Conservation (phyloP, 2,113 vertebrate genomes). For the Syrmaticus mikado region DNA sequence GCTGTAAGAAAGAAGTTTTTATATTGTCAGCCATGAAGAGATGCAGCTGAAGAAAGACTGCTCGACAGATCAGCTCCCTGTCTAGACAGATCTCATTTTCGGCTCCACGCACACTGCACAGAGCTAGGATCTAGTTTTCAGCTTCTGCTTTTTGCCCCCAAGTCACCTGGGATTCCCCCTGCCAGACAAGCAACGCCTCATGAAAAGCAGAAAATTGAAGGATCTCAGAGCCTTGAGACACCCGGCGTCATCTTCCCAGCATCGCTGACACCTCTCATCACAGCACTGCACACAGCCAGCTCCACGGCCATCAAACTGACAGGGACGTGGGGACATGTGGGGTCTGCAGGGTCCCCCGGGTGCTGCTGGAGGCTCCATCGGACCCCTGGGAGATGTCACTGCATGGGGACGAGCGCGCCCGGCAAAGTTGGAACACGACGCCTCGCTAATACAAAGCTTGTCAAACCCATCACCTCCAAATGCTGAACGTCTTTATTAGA, state of each 20-base stretch:
- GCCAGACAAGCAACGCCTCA: background rate
- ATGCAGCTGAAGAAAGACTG: background rate
- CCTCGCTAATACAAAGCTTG: slow-evolving; percentile 79
- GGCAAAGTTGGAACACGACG: slow-evolving; percentile 65
- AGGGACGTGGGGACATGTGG: background rate
- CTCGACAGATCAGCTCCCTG: background rate
- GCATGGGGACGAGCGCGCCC: background rate
- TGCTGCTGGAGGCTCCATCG: background rate
- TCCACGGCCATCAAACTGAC: background rate
- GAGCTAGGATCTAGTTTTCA: slow-evolving; percentile 12
- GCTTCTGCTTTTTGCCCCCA: background rate
- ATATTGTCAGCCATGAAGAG: background rate
- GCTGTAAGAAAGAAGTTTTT: background rate
- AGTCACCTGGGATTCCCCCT: slow-evolving; percentile 27
- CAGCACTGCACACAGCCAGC: background rate
- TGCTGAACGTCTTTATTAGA: slow-evolving; percentile 83
- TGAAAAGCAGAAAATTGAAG: slow-evolving; percentile 39
- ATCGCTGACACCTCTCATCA: background rate
- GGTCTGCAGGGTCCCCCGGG: background rate
- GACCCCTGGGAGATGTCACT: slow-evolving; percentile 48
- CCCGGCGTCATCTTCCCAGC: background rate
- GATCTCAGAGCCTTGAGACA: background rate
- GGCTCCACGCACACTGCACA: background rate
- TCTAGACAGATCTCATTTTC: slow-evolving; percentile 59
- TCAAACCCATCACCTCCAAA: slow-evolving; percentile 81